These are phyloP conservation scores for Psammodynastes pulverulentus DNA, from an alignment of 2,113 vertebrate genomes.

Conservation along the genomic window DNA sequence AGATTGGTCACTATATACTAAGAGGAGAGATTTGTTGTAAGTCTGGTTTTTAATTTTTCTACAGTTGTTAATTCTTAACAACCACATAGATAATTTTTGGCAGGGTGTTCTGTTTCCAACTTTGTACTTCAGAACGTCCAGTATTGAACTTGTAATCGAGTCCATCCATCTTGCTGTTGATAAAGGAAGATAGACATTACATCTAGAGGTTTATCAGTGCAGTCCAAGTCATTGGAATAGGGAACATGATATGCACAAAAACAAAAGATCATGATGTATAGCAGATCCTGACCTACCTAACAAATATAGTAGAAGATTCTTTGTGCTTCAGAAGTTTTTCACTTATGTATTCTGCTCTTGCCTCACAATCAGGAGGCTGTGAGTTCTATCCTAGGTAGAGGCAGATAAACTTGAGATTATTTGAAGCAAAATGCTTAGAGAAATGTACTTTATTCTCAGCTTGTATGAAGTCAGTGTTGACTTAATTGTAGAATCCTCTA, in stretches of 20 bases:
- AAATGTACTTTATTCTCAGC: not conserved
- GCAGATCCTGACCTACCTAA: not conserved
- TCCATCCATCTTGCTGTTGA: not conserved
- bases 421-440: not conserved
- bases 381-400: too few relatives aligned
- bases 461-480: not conserved
- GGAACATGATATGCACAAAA: not conserved
- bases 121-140: not conserved
- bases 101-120: not conserved
- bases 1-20: not conserved
- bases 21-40: not conserved
- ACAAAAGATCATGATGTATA: not conserved
- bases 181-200: not conserved
- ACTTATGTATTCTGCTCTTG: not conserved
- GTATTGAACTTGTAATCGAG: not conserved
- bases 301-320: not conserved
- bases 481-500: not conserved
- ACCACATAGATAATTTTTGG: not conserved
- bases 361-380: too few relatives aligned
- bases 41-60: not conserved
- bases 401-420: not conserved
- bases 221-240: not conserved
- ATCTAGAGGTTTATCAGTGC: not conserved
- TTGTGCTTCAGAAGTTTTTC: not conserved
- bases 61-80: not conserved